A percentile compares a stretch with the other conserved stretches of the same genome.
phyloP scores from a whole-genome alignment of 2,113 vertebrate genomes.

The Callospermophilus lateralis region DNA sequence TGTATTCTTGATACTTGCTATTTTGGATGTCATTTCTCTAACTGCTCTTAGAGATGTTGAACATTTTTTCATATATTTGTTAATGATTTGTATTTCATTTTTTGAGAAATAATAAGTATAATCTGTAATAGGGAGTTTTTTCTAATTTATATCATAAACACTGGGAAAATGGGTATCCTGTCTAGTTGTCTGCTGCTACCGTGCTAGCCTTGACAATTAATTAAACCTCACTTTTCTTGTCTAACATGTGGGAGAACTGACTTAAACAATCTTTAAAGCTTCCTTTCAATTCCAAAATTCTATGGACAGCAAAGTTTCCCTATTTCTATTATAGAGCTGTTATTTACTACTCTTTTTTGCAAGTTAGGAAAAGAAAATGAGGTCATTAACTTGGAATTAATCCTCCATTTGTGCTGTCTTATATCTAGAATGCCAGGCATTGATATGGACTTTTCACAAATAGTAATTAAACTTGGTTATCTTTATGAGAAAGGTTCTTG shows the following conservation, averaged over 20 bases:
- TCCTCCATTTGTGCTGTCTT: conserved; percentile 54
- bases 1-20: too few relatives aligned
- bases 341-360: conserved; percentile 59
- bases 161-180: not conserved
- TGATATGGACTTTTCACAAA: conserved; percentile 67
- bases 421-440: conserved; percentile 69
- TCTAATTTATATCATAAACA: not conserved
- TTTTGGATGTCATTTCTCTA: too few relatives aligned
- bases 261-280: not conserved
- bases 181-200: not conserved
- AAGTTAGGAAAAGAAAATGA: conserved; percentile 71
- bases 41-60: too few relatives aligned
- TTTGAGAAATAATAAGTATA: not conserved
- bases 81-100: too few relatives aligned
- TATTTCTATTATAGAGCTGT: conserved; percentile 33
- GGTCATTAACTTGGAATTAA: conserved; percentile 74
- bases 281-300: conserved; percentile 18
- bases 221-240: conserved; percentile 24
- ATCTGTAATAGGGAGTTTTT: not conserved
- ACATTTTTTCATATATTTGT: too few relatives aligned
- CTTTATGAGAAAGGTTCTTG: conserved; percentile 61
- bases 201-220: not conserved
- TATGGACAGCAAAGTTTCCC: not conserved
- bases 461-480: conserved; percentile 71
- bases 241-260: conserved; percentile 14